Conservation (phyloP, 2,113 vertebrate species). For the Motacilla alba region DNA sequence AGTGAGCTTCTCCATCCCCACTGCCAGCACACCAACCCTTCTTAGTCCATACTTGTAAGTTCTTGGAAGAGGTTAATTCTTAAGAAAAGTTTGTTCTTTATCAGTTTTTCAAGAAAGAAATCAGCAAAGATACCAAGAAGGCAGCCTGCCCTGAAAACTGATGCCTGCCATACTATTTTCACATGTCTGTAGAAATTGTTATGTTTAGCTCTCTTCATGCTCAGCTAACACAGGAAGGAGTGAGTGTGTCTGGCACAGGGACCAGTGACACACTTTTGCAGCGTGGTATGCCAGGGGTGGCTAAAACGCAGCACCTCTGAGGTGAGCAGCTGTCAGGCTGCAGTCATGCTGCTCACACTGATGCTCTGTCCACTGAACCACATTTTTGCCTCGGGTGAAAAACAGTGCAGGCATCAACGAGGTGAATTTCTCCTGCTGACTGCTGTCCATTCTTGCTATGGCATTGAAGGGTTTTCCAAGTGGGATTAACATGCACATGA, state of each 20-base stretch:
- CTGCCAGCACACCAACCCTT: not conserved
- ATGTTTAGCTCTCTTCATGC: not conserved
- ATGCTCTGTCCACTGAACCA: not conserved
- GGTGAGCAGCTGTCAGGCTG: not conserved
- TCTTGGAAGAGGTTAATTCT: not conserved
- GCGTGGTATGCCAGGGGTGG: not conserved
- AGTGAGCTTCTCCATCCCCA: not conserved
- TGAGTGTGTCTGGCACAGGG: accelerated
- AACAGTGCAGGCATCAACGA: not conserved
- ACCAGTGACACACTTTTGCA: not conserved
- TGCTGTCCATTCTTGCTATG: not conserved
- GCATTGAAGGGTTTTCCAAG: not conserved
- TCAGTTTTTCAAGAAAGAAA: not conserved
- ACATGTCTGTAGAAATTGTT: not conserved
- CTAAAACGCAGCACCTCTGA: not conserved
- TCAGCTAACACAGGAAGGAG: not conserved
- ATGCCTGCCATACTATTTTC: not conserved
- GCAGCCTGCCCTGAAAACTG: not conserved
- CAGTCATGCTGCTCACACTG: accelerated
- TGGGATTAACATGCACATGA: not conserved
- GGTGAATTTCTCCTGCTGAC: not conserved
- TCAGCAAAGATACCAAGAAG: not conserved
- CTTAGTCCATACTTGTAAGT: not conserved
- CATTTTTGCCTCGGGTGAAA: not conserved
- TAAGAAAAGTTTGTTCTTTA: not conserved